A percentile compares a stretch with the other conserved stretches of the same genome.
Conservation (phyloP, 2,797 vertebrate genomes). For the Falco biarmicus region DNA sequence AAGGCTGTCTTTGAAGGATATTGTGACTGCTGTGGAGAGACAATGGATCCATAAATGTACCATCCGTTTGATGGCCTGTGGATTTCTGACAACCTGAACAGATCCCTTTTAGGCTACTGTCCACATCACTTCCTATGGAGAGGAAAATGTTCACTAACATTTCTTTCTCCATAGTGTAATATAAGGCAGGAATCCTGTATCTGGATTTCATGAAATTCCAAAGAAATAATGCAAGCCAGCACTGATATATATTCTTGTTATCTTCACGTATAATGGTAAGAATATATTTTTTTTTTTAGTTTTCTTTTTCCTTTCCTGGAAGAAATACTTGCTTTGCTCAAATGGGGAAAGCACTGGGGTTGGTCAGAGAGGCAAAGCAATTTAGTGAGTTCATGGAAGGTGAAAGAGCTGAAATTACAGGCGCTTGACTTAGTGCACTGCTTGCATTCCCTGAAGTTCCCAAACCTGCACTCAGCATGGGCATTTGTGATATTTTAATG, state of each 20-base stretch:
- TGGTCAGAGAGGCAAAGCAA: not conserved
- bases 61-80: not conserved
- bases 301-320: not conserved
- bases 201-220: not conserved
- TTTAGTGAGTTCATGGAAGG: conserved; percentile 7
- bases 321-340: not conserved
- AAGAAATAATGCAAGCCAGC: not conserved
- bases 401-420: conserved; percentile 14
- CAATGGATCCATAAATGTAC: not conserved
- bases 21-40: not conserved
- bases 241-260: not conserved
- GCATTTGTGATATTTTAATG: not conserved
- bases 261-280: not conserved
- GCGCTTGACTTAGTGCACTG: not conserved
- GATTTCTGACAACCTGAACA: not conserved
- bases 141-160: not conserved
- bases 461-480: not conserved
- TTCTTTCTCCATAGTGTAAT: not conserved
- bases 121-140: not conserved
- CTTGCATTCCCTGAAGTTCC: not conserved
- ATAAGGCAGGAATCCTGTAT: not conserved
- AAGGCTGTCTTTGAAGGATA: not conserved
- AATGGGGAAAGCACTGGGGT: not conserved
- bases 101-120: not conserved
- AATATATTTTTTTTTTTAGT: not conserved